Conservation (phyloP, 2,888 invertebrate genomes). For the Macrosiphum euphorbiae region DNA sequence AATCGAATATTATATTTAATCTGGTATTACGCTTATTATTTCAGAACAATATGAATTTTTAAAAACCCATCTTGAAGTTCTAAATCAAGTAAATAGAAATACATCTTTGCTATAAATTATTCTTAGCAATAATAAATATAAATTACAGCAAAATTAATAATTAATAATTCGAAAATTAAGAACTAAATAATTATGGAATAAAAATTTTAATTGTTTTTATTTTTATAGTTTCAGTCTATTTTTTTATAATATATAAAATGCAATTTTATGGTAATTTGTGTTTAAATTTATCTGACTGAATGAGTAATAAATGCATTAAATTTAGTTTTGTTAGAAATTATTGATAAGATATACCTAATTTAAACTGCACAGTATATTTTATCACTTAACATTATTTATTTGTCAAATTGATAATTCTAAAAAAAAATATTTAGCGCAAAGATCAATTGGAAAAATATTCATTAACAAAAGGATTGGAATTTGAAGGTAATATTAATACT, state of each 20-base stretch:
- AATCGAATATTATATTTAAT: background rate
- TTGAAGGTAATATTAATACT: background rate
- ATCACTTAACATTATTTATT: background rate
- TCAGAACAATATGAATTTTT: slow-evolving; percentile 8
- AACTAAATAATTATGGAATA: background rate
- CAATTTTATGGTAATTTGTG: background rate
- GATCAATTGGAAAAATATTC: background rate
- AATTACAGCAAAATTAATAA: background rate
- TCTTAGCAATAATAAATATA: background rate
- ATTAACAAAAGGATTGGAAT: background rate
- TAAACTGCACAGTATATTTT: background rate
- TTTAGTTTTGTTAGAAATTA: background rate
- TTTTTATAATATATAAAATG: background rate
- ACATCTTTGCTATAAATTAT: background rate
- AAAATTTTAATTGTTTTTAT: background rate
- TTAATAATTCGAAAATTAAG: background rate
- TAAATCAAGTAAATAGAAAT: slow-evolving; percentile 9
- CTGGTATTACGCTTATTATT: background rate
- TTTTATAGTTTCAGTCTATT: background rate
- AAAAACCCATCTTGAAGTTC: background rate
- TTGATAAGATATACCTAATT: background rate
- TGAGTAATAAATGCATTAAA: background rate
- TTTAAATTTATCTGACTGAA: background rate
- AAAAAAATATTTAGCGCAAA: background rate
- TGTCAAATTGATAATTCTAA: background rate